Evolutionary conservation across 1,140 invertebrate genomes (phyloP), one percentile per base, ranked within the genome.

Genomic region (Drosophila auraria): DNA sequence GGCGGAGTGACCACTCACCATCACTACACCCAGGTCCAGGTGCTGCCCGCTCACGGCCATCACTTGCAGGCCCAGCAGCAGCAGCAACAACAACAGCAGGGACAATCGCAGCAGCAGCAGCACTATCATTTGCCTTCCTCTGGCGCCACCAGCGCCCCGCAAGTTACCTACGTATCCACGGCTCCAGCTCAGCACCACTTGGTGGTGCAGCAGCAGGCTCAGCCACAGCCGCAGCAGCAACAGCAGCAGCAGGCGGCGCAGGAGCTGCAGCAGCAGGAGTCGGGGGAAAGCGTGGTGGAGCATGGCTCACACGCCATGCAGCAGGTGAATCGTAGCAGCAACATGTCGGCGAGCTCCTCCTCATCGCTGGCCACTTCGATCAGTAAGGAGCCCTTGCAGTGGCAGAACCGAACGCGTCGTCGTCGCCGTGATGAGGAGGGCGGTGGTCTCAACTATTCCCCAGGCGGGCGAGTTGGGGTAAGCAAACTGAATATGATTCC

Each of bases 121-220:
- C 91, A 91, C 73, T 91, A 90, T 79, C 73, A 84, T 89, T 83
- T 93, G 75, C 71, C 91, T 91, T 92, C 89, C 87, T 84, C 91
- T 12, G 90, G 81, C 59, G 78, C 78, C 36, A 50, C 64, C 15
- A 64, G 77, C 58, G 82, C 92, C 15, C 83, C 90, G 36, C 89
- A 93, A 44, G 64, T 83, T 63, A 82, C 89, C 58, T 92, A 91
- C 78, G 71, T 74, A 17, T 62, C 79, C 25, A 66, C 72, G 17
- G 47, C 77, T n/a, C 83, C 82, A 36, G 60, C 72, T 30, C 75
- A 90, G 47, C 72, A 77, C 38, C 82, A 84, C 45, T 30, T 77
- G 40, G 66, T 75, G 61, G 61, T 71, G 14, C 69, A 84, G 40
- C 84, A 83, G 54, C 73, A 71, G 62, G 40, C 56, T 30, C 81